Evolutionary conservation across 2,888 invertebrate species (phyloP), one percentile per base, ranked within the genome.

Genomic region (Endotricha flammealis): DNA sequence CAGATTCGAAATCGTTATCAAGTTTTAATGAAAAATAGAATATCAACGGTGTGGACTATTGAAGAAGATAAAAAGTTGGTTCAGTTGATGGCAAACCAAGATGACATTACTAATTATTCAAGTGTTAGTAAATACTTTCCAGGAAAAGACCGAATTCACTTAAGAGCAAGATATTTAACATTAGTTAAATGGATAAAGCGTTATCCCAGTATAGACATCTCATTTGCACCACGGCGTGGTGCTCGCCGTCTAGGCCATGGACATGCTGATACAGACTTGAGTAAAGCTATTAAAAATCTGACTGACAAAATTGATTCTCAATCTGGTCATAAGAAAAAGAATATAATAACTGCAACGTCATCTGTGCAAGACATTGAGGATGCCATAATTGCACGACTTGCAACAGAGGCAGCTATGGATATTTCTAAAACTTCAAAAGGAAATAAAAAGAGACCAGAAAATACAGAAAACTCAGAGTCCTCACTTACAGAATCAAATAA

Each of bases 1-100:
- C 93, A 94, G 57, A 67, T 93, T 5, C 88, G 90, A 17, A 76
- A 87, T 6, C 87, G 91, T 22, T 91, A 90, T 53, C 64, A 82
- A 27, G 88, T 89, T 17, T 74, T 91, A 10, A 57, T 78, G 47
- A 76, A 63, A 34, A 48, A 50, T 32, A 72, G 74, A 16, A 55
- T 73, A 9, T 88, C 88, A 25, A 69, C 83, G 33, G 71, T 73
- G 1, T 94, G 93, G 91, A 88, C 90, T 0, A 46, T 85, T 1
- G 80, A 87, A 11, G 92, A 93, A 46, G 93, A 93, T 48, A 66
- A 65, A 29, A 82, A 82, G 40, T 73, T 94, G 14, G 51, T 91
- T 40, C 70, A 88, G 23, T 68, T 89, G 13, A 85, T 91, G 87
- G 42, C 62, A 54, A 57, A 65, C 80, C 57, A 89, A 88, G 85